Evolutionary conservation across 2,888 invertebrate species (phyloP).

Genomic region (Brachypterus glaber): DNA sequence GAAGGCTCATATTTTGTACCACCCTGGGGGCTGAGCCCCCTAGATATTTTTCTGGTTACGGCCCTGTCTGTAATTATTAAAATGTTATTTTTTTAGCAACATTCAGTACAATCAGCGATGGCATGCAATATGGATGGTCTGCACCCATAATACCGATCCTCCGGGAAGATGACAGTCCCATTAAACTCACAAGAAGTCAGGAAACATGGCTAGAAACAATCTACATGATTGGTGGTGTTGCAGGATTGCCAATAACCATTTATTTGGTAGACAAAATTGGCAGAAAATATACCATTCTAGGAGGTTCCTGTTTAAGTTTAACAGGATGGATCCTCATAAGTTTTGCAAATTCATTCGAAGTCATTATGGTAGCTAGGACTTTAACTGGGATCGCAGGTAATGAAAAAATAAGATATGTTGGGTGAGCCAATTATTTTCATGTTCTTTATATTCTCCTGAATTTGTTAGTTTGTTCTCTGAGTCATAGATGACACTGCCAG

Average conservation of each 20-base stretch:
- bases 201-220: slow-evolving; percentile 31
- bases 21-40: too few species aligned
- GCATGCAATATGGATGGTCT: slow-evolving; percentile 42
- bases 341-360: slow-evolving; percentile 29
- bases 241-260: slow-evolving; percentile 36
- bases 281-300: slow-evolving; percentile 35
- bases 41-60: too few species aligned
- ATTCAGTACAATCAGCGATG: slow-evolving; percentile 39
- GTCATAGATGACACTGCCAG: too few species aligned
- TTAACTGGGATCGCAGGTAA: slow-evolving; percentile 37
- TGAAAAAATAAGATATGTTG: too few species aligned
- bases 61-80: too few species aligned
- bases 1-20: too few species aligned
- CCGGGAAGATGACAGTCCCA: slow-evolving; percentile 28
- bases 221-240: slow-evolving; percentile 31
- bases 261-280: slow-evolving; percentile 34
- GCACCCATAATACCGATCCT: slow-evolving; percentile 36
- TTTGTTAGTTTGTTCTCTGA: too few species aligned
- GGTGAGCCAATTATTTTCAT: too few species aligned
- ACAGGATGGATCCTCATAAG: slow-evolving; percentile 37
- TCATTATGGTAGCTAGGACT: slow-evolving; percentile 35
- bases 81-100: slow-evolving; percentile 36
- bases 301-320: slow-evolving; percentile 33
- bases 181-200: slow-evolving; percentile 28
- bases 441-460: too few species aligned